Conservation (phyloP, 1,140 invertebrate genomes). For the Halyomorpha halys region DNA sequence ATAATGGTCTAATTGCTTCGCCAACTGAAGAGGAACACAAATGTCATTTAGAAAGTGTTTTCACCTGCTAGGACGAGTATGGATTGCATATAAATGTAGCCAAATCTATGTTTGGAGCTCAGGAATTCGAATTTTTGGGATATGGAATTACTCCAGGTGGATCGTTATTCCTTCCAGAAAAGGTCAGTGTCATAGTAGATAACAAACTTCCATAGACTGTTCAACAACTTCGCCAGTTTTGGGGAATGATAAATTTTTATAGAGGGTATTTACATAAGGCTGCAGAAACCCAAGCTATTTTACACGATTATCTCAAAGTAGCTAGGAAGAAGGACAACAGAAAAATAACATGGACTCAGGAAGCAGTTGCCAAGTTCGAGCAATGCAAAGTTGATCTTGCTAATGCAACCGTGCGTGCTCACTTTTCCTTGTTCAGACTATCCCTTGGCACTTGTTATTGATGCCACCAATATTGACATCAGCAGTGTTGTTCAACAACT, state of each 20-base stretch:
- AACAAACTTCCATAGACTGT: not conserved
- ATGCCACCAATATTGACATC: not conserved
- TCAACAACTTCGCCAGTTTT: constrained; percentile 8
- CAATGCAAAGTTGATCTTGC: no score
- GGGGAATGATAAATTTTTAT: constrained; percentile 26
- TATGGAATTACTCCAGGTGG: no score
- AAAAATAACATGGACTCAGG: constrained; percentile 23
- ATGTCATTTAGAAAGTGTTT: not conserved
- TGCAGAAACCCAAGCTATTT: constrained; percentile 20
- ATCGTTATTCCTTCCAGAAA: no score
- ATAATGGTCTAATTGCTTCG: no score
- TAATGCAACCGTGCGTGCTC: constrained; percentile 23
- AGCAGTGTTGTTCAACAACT: constrained; percentile 17
- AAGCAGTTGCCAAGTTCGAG: constrained; percentile 21
- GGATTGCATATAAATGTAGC: no score
- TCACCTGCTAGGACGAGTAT: not conserved
- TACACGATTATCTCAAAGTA: constrained; percentile 25
- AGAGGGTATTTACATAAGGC: no score
- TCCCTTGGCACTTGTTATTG: constrained; percentile 7
- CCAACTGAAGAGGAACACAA: no score
- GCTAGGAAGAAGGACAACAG: constrained; percentile 29
- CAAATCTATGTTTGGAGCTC: not conserved
- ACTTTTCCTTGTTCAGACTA: constrained; percentile 10
- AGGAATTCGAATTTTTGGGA: not conserved
- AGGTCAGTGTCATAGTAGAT: no score